phyloP scores from a whole-genome alignment of 2,888 invertebrate genomes.

The Xanthorhoe designata region DNA sequence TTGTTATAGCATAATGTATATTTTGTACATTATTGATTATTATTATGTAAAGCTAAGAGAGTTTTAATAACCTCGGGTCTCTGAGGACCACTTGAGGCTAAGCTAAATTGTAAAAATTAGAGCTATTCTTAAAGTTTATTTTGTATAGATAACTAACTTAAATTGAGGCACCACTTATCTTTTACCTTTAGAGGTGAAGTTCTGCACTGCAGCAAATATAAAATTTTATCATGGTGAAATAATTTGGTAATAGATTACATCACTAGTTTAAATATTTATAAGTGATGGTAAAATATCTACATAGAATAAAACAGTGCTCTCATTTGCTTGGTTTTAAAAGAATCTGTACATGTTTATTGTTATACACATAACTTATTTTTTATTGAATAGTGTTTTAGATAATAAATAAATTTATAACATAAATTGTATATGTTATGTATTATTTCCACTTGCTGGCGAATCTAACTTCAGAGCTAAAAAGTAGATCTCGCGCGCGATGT shows the following conservation, averaged over 20 bases:
- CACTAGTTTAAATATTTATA: constrained; percentile 32
- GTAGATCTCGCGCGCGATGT: too few species aligned
- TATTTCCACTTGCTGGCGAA: too few species aligned
- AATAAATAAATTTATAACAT: constrained; percentile 61
- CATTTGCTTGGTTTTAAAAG: constrained; percentile 59
- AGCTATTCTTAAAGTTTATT: constrained; percentile 46
- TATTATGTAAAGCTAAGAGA: constrained; percentile 67
- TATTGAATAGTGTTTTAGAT: constrained; percentile 71
- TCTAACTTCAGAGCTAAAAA: too few species aligned
- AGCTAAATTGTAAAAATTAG: constrained; percentile 58
- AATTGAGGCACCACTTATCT: constrained; percentile 31
- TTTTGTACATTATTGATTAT: constrained; percentile 80
- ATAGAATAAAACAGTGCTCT: constrained; percentile 50
- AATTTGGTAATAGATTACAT: constrained; percentile 29
- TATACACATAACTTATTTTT: constrained; percentile 68
- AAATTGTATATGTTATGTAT: constrained; percentile 27
- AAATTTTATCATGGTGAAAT: constrained; percentile 33
- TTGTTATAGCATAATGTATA: constrained; percentile 80
- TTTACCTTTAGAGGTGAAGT: constrained; percentile 26
- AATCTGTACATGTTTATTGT: constrained; percentile 67
- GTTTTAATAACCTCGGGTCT: constrained; percentile 64
- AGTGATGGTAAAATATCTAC: constrained; percentile 37
- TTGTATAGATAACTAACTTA: constrained; percentile 19
- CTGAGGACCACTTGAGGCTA: constrained; percentile 61
- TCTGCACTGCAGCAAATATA: constrained; percentile 24